Conservation (phyloP, 1,140 invertebrate species). For the Papilio glaucus region DNA sequence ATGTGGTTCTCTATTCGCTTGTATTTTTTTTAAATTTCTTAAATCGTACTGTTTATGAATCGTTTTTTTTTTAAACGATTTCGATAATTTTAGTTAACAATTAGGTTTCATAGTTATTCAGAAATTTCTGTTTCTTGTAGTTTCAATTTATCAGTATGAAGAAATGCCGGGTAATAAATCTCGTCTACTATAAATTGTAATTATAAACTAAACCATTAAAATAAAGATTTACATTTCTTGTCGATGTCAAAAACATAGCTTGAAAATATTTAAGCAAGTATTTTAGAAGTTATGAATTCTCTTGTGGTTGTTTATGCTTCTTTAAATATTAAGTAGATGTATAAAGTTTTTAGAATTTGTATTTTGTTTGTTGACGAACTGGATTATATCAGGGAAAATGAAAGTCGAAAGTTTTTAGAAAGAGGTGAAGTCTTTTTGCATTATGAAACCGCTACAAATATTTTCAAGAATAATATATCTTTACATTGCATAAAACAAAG, state of each 20-base stretch:
- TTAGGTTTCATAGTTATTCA: background rate
- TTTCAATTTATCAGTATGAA: no score
- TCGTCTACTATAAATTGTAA: background rate
- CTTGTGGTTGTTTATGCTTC: background rate
- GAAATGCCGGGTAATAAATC: no score
- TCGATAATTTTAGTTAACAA: no score
- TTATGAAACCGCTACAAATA: no score
- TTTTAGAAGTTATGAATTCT: background rate
- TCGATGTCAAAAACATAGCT: background rate
- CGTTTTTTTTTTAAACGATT: no score
- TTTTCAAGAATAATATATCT: no score
- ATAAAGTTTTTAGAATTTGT: background rate
- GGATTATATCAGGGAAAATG: background rate
- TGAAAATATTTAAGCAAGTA: background rate
- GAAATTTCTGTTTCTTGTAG: no score
- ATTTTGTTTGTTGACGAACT: conserved; percentile 5
- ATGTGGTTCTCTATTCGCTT: no score
- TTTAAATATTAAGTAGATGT: background rate
- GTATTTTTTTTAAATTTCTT: no score
- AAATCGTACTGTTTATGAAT: no score
- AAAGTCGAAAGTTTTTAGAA: background rate
- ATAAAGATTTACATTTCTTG: background rate
- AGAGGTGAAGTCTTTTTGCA: no score
- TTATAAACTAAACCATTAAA: background rate
- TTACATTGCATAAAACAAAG: no score